Evolutionary conservation across 53 echinoderm and acorn worm genomes (phyloP).

Genomic region (Paelopatides confundens): DNA sequence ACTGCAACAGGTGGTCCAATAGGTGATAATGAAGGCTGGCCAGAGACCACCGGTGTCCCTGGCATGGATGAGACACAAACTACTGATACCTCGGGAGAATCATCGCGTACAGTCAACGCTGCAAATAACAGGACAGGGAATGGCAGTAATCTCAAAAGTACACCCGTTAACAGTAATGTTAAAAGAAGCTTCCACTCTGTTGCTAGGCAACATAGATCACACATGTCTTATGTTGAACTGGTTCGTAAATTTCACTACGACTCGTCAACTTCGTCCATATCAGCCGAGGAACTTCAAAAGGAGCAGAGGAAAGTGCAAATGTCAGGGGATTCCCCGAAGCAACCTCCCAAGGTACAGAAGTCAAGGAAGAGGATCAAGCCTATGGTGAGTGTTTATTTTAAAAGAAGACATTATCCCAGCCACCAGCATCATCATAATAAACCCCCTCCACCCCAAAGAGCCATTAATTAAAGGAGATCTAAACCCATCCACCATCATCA

Average conservation of each 20-base stretch:
- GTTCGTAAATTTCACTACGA: not conserved
- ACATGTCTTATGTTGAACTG: not conserved
- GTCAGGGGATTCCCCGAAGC: not conserved
- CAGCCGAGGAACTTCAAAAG: constrained; percentile 19
- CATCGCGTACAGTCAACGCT: not conserved
- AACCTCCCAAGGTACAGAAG: constrained; percentile 42
- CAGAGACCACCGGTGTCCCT: constrained; percentile 12
- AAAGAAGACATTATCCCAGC: too few species aligned
- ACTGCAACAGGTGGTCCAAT: constrained; percentile 31
- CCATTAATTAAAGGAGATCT: too few species aligned
- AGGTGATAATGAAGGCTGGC: not conserved
- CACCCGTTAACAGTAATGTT: not conserved
- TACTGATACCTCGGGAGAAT: not conserved
- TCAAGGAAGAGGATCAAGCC: constrained; percentile 24
- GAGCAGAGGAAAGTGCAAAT: not conserved
- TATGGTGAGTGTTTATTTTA: not conserved
- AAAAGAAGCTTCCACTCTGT: constrained; percentile 19
- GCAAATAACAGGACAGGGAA: not conserved
- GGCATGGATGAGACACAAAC: constrained; percentile 31
- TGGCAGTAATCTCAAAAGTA: not conserved
- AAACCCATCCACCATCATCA: too few species aligned
- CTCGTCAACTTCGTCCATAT: not conserved
- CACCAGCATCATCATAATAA: too few species aligned
- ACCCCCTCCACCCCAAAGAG: too few species aligned
- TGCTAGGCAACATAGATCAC: constrained; percentile 20